phyloP scores from a whole-genome alignment of 64 coral and sea anemone genomes.

The Actinia equina region DNA sequence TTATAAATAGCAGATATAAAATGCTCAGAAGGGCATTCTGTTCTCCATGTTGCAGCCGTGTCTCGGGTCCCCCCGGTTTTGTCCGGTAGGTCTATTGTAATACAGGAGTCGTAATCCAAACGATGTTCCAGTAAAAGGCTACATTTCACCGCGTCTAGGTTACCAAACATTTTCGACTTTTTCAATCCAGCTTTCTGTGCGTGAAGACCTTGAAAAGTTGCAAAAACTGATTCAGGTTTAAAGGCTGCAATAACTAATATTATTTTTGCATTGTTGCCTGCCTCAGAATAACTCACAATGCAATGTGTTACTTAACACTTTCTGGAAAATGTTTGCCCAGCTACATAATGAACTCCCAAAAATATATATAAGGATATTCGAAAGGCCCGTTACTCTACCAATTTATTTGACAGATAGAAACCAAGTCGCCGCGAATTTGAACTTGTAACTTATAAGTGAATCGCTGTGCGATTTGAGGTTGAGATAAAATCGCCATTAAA shows the following conservation, averaged over 20 bases:
- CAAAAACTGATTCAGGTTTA: neutral
- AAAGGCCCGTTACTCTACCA: no score
- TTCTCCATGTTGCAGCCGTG: neutral
- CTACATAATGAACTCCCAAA: no score
- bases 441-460: no score
- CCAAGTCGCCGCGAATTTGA: no score
- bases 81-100: neutral
- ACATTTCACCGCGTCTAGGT: conserved; percentile 15
- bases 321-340: no score
- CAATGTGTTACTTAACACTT: no score
- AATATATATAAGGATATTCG: no score
- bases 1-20: conserved; percentile 5
- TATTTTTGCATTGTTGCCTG: no score
- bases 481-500: neutral
- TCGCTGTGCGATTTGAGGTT: no score
- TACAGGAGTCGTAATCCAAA: conserved; percentile 1
- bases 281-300: no score
- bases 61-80: neutral
- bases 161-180: neutral
- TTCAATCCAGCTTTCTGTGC: neutral
- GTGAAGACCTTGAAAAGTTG: neutral
- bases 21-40: neutral
- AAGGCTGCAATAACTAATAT: no score
- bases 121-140: neutral
- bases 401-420: no score